These are phyloP conservation scores for Trissolcus basalis DNA, from an alignment of 1,140 invertebrate species.

Conservation along the genomic window DNA sequence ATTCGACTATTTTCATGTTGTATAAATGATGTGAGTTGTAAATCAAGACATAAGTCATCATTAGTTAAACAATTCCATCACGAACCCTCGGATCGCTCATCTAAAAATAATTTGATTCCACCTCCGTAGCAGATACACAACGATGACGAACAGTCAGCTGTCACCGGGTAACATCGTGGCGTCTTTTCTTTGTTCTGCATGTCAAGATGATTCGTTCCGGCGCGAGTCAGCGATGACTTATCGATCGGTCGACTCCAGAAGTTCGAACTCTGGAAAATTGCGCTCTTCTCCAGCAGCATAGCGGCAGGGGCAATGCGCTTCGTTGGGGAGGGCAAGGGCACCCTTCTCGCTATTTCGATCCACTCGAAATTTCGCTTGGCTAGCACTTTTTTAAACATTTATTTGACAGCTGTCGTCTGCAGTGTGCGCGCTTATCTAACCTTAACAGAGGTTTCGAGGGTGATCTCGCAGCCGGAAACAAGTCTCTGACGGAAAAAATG, in stretches of 20 bases:
- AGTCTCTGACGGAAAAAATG: slow-evolving; percentile 15
- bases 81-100: too few relatives aligned
- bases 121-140: slow-evolving; percentile 7
- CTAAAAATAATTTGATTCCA: not conserved
- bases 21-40: too few relatives aligned
- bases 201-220: slow-evolving; percentile 59
- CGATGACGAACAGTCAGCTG: slow-evolving; percentile 24
- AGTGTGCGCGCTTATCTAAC: slow-evolving; percentile 59
- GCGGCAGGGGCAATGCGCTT: slow-evolving; percentile 64
- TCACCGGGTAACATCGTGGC: slow-evolving; percentile 4
- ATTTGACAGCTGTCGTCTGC: slow-evolving; percentile 76
- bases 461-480: slow-evolving; percentile 21
- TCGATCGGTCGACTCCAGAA: slow-evolving; percentile 61
- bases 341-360: slow-evolving; percentile 62
- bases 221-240: slow-evolving; percentile 66
- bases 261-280: slow-evolving; percentile 68
- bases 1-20: too few relatives aligned
- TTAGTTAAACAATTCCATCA: too few relatives aligned
- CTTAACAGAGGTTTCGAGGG: slow-evolving; percentile 41
- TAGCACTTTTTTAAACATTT: slow-evolving; percentile 75
- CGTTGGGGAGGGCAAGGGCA: slow-evolving; percentile 60
- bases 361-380: slow-evolving; percentile 75
- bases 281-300: slow-evolving; percentile 57
- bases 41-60: too few relatives aligned
- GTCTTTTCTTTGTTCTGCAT: slow-evolving; percentile 41